These are phyloP conservation scores for Rhaphigaster nebulosa DNA, from an alignment of 2,888 invertebrate species.

Conservation along the genomic window DNA sequence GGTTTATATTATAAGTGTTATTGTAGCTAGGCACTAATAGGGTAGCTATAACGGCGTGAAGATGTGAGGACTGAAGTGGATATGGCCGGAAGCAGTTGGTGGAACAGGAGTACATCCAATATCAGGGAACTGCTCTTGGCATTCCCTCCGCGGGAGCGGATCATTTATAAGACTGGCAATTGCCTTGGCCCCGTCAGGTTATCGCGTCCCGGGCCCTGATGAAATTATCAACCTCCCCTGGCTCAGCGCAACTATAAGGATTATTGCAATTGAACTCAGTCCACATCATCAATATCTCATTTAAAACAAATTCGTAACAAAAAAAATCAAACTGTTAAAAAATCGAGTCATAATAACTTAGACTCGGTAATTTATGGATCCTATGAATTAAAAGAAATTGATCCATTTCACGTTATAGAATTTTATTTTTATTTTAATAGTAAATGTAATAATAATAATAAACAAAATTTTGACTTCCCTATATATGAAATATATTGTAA, in stretches of 20 bases:
- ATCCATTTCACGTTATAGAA: too few relatives aligned
- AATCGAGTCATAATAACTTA: too few relatives aligned
- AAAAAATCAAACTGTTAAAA: too few relatives aligned
- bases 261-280: neutral
- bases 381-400: too few relatives aligned
- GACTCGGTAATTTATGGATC: too few relatives aligned
- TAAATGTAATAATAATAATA: too few relatives aligned
- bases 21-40: neutral
- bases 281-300: neutral
- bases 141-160: neutral
- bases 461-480: too few relatives aligned
- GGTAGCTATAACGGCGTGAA: neutral
- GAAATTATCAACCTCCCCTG: neutral
- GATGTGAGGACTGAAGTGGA: neutral
- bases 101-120: constrained; percentile 25
- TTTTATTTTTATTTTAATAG: too few relatives aligned
- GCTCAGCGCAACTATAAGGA: neutral
- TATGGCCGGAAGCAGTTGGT: neutral
- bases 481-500: too few relatives aligned
- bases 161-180: neutral
- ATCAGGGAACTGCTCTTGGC: neutral
- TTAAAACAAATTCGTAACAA: neutral
- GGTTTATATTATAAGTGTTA: constrained; percentile 19
- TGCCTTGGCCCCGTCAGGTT: neutral
- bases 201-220: neutral